Percentiles rank a stretch among this genome's conserved stretches.
phyloP scores from a whole-genome alignment of 2,888 invertebrate genomes.

The Phrixothrix hirtus region DNA sequence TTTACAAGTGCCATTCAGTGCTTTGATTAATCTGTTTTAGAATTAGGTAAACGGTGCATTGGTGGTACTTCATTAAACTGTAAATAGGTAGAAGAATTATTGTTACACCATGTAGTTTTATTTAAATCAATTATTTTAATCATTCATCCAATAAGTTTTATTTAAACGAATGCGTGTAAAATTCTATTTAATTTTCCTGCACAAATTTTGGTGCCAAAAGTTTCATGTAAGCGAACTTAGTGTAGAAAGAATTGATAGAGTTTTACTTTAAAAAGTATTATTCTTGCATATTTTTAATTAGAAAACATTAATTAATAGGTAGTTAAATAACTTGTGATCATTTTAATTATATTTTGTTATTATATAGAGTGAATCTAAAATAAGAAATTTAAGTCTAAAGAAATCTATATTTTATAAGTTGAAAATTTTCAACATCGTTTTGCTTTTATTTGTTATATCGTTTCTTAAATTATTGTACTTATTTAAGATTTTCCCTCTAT shows the following conservation, averaged over 20 bases:
- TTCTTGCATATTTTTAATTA: conserved; percentile 1
- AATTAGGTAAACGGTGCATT: neutral
- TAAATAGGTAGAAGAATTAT: neutral
- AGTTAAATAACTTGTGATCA: conserved; percentile 4
- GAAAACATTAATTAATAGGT: neutral
- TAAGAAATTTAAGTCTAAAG: no score
- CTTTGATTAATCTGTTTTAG: neutral
- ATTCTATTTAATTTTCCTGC: neutral
- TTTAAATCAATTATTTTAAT: neutral
- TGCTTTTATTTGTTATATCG: no score
- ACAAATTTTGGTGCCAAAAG: neutral
- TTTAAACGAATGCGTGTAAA: neutral
- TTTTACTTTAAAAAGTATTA: conserved; percentile 3
- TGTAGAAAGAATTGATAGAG: neutral
- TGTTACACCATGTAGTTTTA: neutral
- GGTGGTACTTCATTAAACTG: neutral
- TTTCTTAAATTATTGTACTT: no score
- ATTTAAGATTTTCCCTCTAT: no score
- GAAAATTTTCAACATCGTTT: no score
- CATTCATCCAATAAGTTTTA: neutral
- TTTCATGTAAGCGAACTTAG: neutral
- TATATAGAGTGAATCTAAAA: no score
- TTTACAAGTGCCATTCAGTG: conserved; percentile 6
- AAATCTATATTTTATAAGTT: no score
- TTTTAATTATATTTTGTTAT: neutral